Conservation (phyloP, 2,113 vertebrate genomes). For the Sarotherodon lohbergeri region DNA sequence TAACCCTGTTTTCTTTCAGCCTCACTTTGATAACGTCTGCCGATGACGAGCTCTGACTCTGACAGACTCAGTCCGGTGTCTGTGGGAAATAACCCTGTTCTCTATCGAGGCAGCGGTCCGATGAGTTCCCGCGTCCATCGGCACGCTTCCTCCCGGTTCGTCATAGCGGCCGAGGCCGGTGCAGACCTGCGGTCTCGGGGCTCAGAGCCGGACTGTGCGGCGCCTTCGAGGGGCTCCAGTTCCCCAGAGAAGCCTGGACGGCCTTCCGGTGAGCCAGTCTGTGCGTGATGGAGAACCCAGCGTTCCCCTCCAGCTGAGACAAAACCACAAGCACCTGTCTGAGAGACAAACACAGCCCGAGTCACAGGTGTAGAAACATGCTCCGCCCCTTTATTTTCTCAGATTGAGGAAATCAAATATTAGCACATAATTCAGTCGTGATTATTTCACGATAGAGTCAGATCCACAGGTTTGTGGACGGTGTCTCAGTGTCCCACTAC, state of each 20-base stretch:
- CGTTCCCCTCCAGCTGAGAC: constrained; percentile 92
- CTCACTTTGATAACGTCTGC: background rate
- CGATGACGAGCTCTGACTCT: background rate
- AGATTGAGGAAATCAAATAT: background rate
- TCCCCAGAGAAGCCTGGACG: constrained; percentile 84
- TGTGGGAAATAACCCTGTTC: background rate
- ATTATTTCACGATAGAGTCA: accelerated
- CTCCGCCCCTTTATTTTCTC: background rate
- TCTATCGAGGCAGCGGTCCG: background rate
- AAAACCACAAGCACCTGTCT: constrained; percentile 94
- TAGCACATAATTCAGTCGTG: background rate
- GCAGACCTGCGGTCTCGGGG: constrained; percentile 81
- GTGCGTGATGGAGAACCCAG: constrained; percentile 94
- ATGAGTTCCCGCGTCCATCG: background rate
- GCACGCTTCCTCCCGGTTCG: background rate
- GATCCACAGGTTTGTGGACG: background rate
- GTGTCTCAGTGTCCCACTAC: background rate
- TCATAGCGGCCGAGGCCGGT: constrained; percentile 88
- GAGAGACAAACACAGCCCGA: background rate
- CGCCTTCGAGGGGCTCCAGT: constrained; percentile 87
- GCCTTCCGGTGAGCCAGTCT: constrained; percentile 89
- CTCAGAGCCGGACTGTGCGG: constrained; percentile 86
- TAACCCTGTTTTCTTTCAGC: background rate
- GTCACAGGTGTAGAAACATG: background rate
- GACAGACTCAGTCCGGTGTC: background rate